These are phyloP conservation scores for Andricus quercusramuli DNA, from an alignment of 2,888 invertebrate genomes.

Conservation along the genomic window DNA sequence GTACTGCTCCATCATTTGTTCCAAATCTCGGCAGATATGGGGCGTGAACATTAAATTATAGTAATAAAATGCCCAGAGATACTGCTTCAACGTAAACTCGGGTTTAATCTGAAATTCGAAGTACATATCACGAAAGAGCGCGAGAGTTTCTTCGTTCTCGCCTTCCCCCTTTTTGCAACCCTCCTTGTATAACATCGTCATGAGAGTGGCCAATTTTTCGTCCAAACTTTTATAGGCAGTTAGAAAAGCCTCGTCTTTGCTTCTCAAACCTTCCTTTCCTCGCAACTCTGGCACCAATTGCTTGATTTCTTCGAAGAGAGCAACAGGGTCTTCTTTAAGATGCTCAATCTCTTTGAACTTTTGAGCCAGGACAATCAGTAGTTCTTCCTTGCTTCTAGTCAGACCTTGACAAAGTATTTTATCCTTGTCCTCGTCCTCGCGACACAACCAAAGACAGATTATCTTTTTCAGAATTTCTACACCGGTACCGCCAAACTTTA, in stretches of 20 bases:
- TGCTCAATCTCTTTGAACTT: constrained; percentile 45
- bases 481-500: constrained; percentile 22
- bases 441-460: constrained; percentile 12
- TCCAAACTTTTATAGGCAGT: constrained; percentile 2
- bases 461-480: constrained; percentile 18
- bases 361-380: constrained; percentile 6
- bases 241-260: constrained; percentile 18
- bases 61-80: constrained; percentile 7
- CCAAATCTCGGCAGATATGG: neutral
- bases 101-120: constrained; percentile 14
- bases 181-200: constrained; percentile 30
- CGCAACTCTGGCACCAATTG: constrained; percentile 12
- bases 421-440: constrained; percentile 33
- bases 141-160: neutral
- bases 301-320: constrained; percentile 44
- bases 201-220: neutral
- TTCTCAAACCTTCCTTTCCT: constrained; percentile 22
- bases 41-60: constrained; percentile 38
- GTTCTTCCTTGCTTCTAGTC: constrained; percentile 3
- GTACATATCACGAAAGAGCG: constrained; percentile 19
- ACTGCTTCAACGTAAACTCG: constrained; percentile 17
- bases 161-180: neutral
- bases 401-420: constrained; percentile 16
- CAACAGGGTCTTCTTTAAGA: constrained; percentile 36
- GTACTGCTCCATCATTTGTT: neutral